Evolutionary conservation across 2,797 vertebrate genomes (phyloP).

Genomic region (Tragopan temminckii): DNA sequence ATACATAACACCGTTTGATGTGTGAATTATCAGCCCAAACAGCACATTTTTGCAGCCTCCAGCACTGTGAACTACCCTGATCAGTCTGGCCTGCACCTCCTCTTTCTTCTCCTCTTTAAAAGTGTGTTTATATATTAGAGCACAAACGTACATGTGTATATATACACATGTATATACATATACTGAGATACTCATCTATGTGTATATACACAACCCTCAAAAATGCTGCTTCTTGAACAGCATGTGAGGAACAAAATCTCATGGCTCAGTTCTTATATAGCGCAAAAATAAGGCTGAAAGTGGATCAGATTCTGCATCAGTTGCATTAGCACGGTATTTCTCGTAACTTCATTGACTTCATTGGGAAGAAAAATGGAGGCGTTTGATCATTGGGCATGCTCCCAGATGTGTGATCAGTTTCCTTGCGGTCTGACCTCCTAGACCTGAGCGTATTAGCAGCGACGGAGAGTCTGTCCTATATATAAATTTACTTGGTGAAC

Average conservation of each 20-base stretch:
- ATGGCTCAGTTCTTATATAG: rapidly evolving
- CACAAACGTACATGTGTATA: neutral
- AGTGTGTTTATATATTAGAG: rapidly evolving
- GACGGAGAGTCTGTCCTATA: neutral
- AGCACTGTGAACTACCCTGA: neutral
- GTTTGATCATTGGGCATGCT: neutral
- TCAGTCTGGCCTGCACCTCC: neutral
- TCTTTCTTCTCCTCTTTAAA: neutral
- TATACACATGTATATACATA: rapidly evolving
- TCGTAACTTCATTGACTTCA: neutral
- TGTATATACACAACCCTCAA: neutral
- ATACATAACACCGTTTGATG: neutral
- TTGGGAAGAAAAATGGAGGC: neutral
- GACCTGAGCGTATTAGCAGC: neutral
- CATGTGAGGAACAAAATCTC: neutral
- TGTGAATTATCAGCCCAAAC: neutral
- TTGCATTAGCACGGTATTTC: neutral
- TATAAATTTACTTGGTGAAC: neutral
- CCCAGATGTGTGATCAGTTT: neutral
- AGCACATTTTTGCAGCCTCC: neutral
- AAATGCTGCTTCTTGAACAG: neutral
- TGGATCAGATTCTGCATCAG: neutral
- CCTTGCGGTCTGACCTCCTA: neutral
- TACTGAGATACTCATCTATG: too few relatives aligned
- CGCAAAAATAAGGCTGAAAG: neutral